Conservation (phyloP, 1,140 invertebrate genomes). For the Neodiprion lecontei region DNA sequence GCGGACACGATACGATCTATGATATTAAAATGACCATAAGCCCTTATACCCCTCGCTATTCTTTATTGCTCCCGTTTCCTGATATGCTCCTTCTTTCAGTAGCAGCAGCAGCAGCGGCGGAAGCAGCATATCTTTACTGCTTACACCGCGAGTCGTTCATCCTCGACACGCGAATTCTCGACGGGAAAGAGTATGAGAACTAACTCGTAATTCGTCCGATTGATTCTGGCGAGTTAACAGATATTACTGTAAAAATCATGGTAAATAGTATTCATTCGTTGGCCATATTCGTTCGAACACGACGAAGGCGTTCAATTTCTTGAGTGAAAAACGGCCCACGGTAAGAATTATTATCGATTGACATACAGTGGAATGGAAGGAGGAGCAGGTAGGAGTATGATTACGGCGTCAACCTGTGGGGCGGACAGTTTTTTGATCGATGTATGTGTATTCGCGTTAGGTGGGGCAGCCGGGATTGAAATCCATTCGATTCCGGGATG, state of each 20-base stretch:
- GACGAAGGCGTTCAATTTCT: not conserved
- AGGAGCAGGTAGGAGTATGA: not conserved
- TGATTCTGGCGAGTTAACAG: too few relatives aligned
- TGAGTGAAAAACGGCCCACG: too few relatives aligned
- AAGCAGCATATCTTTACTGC: not conserved
- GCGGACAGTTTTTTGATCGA: not conserved
- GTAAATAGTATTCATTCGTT: not conserved
- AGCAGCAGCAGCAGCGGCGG: too few relatives aligned
- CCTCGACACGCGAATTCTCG: not conserved
- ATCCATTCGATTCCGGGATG: too few relatives aligned
- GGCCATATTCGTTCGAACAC: not conserved
- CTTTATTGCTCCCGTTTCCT: conserved; percentile 5
- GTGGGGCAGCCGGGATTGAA: too few relatives aligned
- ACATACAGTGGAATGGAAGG: too few relatives aligned
- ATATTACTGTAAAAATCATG: too few relatives aligned
- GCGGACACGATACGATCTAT: not conserved
- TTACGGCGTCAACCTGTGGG: not conserved
- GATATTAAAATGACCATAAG: conserved; percentile 5
- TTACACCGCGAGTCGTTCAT: not conserved
- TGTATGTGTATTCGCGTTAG: not conserved
- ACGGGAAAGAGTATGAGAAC: too few relatives aligned
- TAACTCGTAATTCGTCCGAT: too few relatives aligned
- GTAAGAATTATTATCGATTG: too few relatives aligned
- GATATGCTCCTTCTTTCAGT: not conserved
- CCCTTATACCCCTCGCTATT: not conserved